Conservation (phyloP, 92 coral and sea anemone genomes). For the Siderastrea radians region DNA sequence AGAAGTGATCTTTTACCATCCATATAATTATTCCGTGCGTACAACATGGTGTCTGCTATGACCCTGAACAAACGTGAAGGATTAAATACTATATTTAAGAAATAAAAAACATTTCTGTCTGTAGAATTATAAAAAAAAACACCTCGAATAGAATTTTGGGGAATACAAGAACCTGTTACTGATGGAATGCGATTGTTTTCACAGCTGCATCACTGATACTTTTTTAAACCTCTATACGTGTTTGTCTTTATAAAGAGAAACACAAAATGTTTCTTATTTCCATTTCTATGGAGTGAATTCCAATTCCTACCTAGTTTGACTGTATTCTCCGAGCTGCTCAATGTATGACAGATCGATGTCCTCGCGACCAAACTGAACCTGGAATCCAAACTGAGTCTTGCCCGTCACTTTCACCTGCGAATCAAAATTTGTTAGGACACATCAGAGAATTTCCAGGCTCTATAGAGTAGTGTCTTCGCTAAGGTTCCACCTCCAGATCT, state of each 20-base stretch:
- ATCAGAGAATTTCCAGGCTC: background rate
- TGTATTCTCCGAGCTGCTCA: slow-evolving; percentile 71
- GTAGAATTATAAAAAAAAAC: too few species aligned
- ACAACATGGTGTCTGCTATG: slow-evolving; percentile 69
- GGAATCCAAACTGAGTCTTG: slow-evolving; percentile 76
- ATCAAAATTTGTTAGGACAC: background rate
- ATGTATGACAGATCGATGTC: slow-evolving; percentile 71
- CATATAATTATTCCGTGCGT: slow-evolving; percentile 68
- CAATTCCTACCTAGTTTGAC: slow-evolving; percentile 58
- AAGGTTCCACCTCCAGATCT: too few species aligned
- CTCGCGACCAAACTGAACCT: slow-evolving; percentile 76
- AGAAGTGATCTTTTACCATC: slow-evolving; percentile 56
- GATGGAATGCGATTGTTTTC: too few species aligned
- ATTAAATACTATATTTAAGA: too few species aligned
- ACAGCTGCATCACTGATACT: too few species aligned
- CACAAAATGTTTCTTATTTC: background rate
- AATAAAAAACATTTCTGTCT: too few species aligned
- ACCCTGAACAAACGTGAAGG: slow-evolving; percentile 29
- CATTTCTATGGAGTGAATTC: background rate
- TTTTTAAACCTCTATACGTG: too few species aligned
- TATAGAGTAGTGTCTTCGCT: too few species aligned
- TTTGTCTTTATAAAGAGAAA: too few species aligned
- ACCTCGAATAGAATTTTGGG: too few species aligned
- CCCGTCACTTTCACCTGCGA: slow-evolving; percentile 67
- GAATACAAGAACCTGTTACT: too few species aligned